Percentiles rank a stretch among this genome's conserved stretches.
These are phyloP conservation scores for Drosophila littoralis DNA, from an alignment of 1,140 invertebrate genomes.

Conservation along the genomic window DNA sequence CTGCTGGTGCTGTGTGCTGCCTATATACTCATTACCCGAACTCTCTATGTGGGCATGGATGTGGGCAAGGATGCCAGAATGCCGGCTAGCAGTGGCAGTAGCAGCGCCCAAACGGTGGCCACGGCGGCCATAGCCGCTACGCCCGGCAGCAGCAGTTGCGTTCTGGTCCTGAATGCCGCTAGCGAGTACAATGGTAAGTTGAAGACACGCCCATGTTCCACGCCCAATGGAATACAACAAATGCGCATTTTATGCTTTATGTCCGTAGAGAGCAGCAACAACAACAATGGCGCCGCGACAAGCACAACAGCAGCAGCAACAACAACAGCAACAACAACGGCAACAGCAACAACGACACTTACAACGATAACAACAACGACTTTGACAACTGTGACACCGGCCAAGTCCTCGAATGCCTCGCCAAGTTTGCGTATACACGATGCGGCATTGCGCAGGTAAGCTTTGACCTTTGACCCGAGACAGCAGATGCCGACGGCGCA, in stretches of 20 bases:
- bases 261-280: slow-evolving; percentile 56
- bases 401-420: slow-evolving; percentile 55
- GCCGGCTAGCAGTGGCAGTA: slow-evolving; percentile 23
- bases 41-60: slow-evolving; percentile 89
- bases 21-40: slow-evolving; percentile 90
- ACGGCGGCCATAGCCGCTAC: slow-evolving; percentile 19
- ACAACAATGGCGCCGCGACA: slow-evolving; percentile 52
- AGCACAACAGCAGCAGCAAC: background rate
- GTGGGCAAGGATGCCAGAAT: slow-evolving; percentile 43
- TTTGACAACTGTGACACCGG: slow-evolving; percentile 49
- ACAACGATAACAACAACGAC: slow-evolving; percentile 31
- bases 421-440: slow-evolving; percentile 72
- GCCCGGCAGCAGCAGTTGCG: slow-evolving; percentile 51
- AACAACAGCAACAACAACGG: slow-evolving; percentile 11
- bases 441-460: slow-evolving; percentile 71
- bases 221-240: background rate
- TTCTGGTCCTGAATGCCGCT: slow-evolving; percentile 50
- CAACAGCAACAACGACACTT: slow-evolving; percentile 25
- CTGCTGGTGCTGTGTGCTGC: slow-evolving; percentile 91
- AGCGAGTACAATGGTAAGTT: slow-evolving; percentile 57
- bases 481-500: too few species aligned
- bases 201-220: background rate
- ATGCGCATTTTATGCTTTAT: slow-evolving; percentile 6
- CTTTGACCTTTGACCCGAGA: background rate
- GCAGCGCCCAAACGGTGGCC: slow-evolving; percentile 1